Percentiles rank a stretch among this genome's conserved stretches.
Evolutionary conservation across 2,797 vertebrate species (phyloP).

Genomic region (Darevskia nairensis): DNA sequence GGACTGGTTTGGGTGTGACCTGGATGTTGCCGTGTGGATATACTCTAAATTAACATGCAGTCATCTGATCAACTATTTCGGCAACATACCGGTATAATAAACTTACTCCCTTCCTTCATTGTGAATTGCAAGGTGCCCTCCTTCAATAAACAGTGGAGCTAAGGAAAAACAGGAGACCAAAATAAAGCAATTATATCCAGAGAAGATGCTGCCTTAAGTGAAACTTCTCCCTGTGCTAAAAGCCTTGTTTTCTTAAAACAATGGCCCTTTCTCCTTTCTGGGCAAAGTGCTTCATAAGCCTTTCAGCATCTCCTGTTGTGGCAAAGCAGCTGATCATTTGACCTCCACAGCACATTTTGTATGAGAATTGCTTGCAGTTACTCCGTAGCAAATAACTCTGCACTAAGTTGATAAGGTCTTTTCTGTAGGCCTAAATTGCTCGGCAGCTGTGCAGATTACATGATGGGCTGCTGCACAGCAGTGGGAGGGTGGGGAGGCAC

Average conservation of each 20-base stretch:
- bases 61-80: neutral
- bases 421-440: conserved; percentile 31
- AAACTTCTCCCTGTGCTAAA: conserved; percentile 26
- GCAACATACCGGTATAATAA: neutral
- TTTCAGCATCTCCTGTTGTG: conserved; percentile 27
- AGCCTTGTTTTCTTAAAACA: conserved; percentile 28
- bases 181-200: conserved; percentile 11
- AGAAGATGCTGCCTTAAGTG: conserved; percentile 15
- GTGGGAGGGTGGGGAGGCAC: neutral
- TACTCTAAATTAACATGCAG: neutral
- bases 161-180: neutral
- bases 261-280: neutral
- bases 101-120: neutral
- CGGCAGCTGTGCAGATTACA: conserved; percentile 20
- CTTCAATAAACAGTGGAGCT: neutral
- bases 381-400: conserved; percentile 22
- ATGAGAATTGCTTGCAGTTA: conserved; percentile 6
- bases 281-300: conserved; percentile 17
- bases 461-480: neutral
- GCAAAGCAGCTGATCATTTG: conserved; percentile 30
- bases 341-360: conserved; percentile 10
- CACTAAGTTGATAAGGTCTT: conserved; percentile 2
- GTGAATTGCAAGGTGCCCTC: neutral
- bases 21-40: neutral
- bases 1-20: neutral